A percentile compares a stretch with the other conserved stretches of the same genome.
These are phyloP conservation scores for Fragum fragum DNA, from an alignment of 2,888 invertebrate genomes.

Conservation along the genomic window DNA sequence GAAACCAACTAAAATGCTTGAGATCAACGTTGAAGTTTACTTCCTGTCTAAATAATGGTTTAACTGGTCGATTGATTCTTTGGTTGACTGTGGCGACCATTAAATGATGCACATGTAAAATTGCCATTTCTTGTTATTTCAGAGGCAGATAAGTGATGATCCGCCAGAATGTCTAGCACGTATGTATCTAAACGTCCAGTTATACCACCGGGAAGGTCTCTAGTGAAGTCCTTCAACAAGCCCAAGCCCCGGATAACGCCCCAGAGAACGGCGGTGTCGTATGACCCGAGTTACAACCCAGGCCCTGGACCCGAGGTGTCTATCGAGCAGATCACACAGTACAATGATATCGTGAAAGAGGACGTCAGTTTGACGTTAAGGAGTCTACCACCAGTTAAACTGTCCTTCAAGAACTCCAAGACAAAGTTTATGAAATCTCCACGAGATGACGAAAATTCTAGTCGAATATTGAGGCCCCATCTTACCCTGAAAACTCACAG, in stretches of 20 bases:
- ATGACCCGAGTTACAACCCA: background rate
- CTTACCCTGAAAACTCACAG: conserved; percentile 53
- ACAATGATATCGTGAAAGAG: conserved; percentile 64
- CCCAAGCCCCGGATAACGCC: background rate
- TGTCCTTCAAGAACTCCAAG: conserved; percentile 52
- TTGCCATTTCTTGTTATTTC: too few species aligned
- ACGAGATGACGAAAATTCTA: conserved; percentile 31
- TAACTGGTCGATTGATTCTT: too few species aligned
- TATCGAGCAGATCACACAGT: conserved; percentile 45
- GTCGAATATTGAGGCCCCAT: conserved; percentile 55
- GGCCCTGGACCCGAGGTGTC: background rate
- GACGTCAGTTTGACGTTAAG: conserved; percentile 64
- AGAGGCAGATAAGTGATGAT: background rate
- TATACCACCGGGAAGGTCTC: conserved; percentile 1
- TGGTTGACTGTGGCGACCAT: too few species aligned
- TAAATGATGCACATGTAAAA: too few species aligned
- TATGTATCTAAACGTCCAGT: conserved; percentile 18
- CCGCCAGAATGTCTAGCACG: conserved; percentile 3
- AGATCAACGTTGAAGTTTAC: too few species aligned
- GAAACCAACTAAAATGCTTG: too few species aligned
- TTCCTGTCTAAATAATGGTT: too few species aligned
- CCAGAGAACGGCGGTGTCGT: background rate
- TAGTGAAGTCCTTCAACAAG: background rate
- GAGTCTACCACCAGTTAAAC: conserved; percentile 67
- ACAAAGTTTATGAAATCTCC: conserved; percentile 59